Percentiles rank a stretch among this genome's conserved stretches.
These are phyloP conservation scores for Phymastichus coffea DNA, from an alignment of 1,140 invertebrate genomes.

Conservation along the genomic window DNA sequence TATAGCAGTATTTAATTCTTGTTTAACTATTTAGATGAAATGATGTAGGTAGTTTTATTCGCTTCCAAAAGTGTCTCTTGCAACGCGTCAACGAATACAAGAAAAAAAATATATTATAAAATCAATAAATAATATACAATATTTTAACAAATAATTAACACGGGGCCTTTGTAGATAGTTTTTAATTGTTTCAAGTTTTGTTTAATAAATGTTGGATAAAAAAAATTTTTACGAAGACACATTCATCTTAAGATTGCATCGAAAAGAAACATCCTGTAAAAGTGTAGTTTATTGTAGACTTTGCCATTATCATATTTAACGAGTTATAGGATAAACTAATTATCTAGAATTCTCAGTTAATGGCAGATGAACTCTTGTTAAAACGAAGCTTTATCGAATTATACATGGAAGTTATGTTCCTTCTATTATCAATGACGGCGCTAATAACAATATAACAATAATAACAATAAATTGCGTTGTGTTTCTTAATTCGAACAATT, in stretches of 20 bases:
- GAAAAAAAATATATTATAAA: background rate
- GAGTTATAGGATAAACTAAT: slow-evolving; percentile 4
- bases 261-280: background rate
- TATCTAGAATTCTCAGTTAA: background rate
- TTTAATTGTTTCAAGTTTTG: slow-evolving; percentile 17
- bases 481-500: background rate
- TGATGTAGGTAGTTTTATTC: slow-evolving; percentile 14
- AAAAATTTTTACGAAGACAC: slow-evolving; percentile 6
- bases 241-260: background rate
- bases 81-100: slow-evolving; percentile 18
- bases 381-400: background rate
- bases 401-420: background rate
- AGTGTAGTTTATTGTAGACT: slow-evolving; percentile 1
- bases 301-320: background rate
- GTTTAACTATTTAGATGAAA: slow-evolving; percentile 2
- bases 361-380: background rate
- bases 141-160: slow-evolving; percentile 13
- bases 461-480: background rate
- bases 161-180: slow-evolving; percentile 29
- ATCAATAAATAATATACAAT: background rate
- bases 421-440: background rate
- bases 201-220: slow-evolving; percentile 1
- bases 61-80: slow-evolving; percentile 27
- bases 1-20: background rate
- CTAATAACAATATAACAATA: background rate